phyloP scores from a whole-genome alignment of 2,797 vertebrate genomes.

The Darevskia mixta region DNA sequence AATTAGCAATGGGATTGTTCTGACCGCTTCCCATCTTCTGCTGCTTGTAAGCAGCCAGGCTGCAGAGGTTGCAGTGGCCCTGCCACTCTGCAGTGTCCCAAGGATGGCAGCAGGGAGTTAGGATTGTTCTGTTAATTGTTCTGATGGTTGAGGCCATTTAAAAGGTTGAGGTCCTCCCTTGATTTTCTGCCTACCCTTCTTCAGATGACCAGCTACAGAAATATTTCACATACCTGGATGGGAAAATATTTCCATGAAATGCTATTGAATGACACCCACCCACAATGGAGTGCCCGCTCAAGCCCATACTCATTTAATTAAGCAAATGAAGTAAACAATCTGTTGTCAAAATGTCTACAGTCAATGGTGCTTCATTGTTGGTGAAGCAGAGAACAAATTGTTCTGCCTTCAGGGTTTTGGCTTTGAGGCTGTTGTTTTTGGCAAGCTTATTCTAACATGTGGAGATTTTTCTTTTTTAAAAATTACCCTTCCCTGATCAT shows the following conservation, averaged over 20 bases:
- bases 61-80: too few relatives aligned
- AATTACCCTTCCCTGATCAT: neutral
- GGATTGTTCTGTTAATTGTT: too few relatives aligned
- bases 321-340: neutral
- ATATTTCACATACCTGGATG: neutral
- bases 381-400: neutral
- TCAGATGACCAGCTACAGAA: neutral
- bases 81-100: too few relatives aligned
- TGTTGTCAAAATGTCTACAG: neutral
- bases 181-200: neutral
- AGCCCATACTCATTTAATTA: neutral
- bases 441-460: neutral
- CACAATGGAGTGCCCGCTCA: neutral
- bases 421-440: neutral
- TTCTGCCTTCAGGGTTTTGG: conserved; percentile 1
- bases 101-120: too few relatives aligned
- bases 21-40: too few relatives aligned
- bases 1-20: too few relatives aligned
- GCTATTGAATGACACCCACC: neutral
- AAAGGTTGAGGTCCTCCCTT: neutral
- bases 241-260: neutral
- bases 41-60: too few relatives aligned
- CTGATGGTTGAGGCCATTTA: neutral
- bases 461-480: neutral
- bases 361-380: neutral